Evolutionary conservation across 2,113 vertebrate species (phyloP), one percentile per base, ranked within the genome.

Genomic region (Hypomesus transpacificus): DNA sequence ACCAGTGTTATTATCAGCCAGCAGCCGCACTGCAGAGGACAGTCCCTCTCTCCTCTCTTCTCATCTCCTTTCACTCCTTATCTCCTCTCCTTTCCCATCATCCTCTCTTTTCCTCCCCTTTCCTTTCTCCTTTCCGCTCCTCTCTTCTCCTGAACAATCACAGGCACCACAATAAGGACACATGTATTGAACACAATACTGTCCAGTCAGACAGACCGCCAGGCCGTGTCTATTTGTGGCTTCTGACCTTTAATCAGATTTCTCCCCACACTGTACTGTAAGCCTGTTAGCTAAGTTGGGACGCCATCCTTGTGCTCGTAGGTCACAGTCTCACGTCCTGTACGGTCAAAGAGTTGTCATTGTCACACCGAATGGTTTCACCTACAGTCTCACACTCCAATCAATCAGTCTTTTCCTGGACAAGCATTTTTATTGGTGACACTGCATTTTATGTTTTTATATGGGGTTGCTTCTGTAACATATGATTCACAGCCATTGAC

Each of bases 11-110:
- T 24, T 51, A 22, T 8, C 58, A 70, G 57, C 21, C 24, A 20
- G 39, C 60, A 71, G 50, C 60, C 70, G 60, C 70, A 64, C 70
- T 72, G 70, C 70, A 72, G 70, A 64, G 70, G 39, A 61, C 57
- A 51, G n/a, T 61, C 57, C 31, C 24, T 28, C 54, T 54, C 53
- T 14, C 14, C 53, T 56, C 54, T 18, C 54, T 6, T 16, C 54
- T 56, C 11, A 16, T 56, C 54, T 56, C 54, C n/a, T 6, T 20
- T 56, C 17, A 18, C 16, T 14, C 13, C 6, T 14, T 14, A 14
- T 54, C 9, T 54, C n/a, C 46, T 59, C 46, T 20, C 18, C 60
- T 66, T 21, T 22, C 34, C 28, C 58, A 56, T 51, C 3, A n/a
- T 70, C 31, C 31, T 34, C 39, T 46, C 39, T 9, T 46, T 2